A percentile compares a stretch with the other conserved stretches of the same genome.
These are phyloP conservation scores for Sebastes reedi DNA, from an alignment of 2,797 vertebrate genomes.

Conservation along the genomic window DNA sequence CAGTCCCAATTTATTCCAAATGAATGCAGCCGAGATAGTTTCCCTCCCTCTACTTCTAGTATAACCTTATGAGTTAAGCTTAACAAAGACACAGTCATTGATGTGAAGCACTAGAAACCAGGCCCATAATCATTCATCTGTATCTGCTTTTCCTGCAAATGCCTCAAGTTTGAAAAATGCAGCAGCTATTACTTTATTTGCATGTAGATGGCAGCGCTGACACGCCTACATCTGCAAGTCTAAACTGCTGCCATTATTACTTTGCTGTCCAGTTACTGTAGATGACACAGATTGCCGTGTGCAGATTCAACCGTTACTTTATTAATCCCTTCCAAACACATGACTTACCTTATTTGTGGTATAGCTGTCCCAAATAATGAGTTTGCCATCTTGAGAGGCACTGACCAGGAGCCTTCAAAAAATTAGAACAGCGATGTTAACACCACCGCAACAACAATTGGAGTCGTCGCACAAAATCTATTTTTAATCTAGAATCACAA, in stretches of 20 bases:
- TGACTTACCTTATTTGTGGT: constrained; percentile 97
- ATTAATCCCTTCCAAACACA: not conserved
- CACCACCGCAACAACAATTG: not conserved
- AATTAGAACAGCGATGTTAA: constrained; percentile 16
- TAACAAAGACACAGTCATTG: not conserved
- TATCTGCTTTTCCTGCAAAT: not conserved
- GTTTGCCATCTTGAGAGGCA: constrained; percentile 99
- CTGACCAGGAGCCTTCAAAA: constrained; percentile 94
- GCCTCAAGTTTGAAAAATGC: not conserved
- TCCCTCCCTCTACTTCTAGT: not conserved
- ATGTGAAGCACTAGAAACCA: not conserved
- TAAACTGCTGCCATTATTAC: not conserved
- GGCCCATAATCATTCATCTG: not conserved
- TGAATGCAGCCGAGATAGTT: not conserved
- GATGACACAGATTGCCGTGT: not conserved
- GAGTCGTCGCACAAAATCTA: not conserved
- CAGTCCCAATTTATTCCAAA: constrained; percentile 4
- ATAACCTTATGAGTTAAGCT: not conserved
- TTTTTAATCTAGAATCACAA: constrained; percentile 13
- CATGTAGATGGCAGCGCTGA: not conserved
- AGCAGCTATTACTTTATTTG: not conserved
- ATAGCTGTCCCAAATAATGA: constrained; percentile 99
- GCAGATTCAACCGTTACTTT: not conserved
- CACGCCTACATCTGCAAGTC: not conserved
- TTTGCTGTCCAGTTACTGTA: not conserved